These are phyloP conservation scores for Leptobrachium ailaonicum DNA, from an alignment of 2,113 vertebrate genomes.

Conservation along the genomic window DNA sequence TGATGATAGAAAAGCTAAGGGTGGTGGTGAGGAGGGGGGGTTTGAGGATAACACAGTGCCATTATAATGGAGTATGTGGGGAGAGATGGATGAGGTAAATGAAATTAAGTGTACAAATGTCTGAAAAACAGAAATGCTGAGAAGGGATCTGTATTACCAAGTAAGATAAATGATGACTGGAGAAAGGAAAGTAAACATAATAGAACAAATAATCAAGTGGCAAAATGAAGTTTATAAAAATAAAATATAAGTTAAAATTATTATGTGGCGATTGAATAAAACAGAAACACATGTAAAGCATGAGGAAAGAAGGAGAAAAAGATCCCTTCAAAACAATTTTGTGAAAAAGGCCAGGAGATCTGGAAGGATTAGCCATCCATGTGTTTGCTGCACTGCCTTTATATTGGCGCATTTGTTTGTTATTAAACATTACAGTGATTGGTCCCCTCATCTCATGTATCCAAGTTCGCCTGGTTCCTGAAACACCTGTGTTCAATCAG, in stretches of 20 bases:
- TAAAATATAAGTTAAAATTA: too few species aligned
- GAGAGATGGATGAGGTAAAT: not conserved
- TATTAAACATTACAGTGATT: not conserved
- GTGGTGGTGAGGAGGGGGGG: not conserved
- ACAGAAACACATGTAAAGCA: not conserved
- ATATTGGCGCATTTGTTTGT: slow-evolving; percentile 12
- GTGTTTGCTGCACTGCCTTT: not conserved
- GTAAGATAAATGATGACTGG: not conserved
- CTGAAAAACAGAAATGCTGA: not conserved
- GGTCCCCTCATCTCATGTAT: not conserved
- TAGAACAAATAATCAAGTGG: too few species aligned
- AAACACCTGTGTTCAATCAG: slow-evolving; percentile 31
- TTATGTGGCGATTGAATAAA: not conserved
- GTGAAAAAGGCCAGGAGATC: not conserved
- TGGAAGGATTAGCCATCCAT: not conserved
- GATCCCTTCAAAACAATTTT: not conserved
- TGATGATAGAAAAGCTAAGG: not conserved
- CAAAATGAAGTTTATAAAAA: too few species aligned
- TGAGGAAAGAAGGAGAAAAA: not conserved
- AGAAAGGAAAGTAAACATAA: not conserved
- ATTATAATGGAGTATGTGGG: not conserved
- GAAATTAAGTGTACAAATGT: not conserved
- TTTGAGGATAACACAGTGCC: not conserved
- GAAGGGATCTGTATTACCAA: not conserved
- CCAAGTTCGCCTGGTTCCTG: not conserved